Base-by-base conservation (phyloP, 2,797 vertebrate genomes). In the Chelmon rostratus region DNA sequence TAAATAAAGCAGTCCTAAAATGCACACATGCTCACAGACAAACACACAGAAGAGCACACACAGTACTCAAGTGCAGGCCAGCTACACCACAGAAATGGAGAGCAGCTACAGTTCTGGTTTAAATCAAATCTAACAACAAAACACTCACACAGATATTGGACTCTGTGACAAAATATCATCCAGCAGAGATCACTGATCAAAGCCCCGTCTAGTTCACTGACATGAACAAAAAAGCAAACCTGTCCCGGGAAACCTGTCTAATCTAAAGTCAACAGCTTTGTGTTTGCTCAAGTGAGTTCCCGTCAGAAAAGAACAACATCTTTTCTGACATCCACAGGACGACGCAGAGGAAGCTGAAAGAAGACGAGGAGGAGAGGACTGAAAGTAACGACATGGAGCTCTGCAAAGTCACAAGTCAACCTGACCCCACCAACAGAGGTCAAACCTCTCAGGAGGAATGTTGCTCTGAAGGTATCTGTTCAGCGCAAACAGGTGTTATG, bases 221-320 rank as follows among this genome's bases (percentile, higher is more conserved):
- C 67, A 13, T 12, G 66, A 49, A 54, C 33, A 66, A 47, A 35
- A 38, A 31, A 31, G n/a, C 28, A 42, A 42, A 42, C 40, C 3
- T 42, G 40, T 42, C 40, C 23, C 58, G 63, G 35, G 67, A 73
- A 80, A 77, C 23, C 31, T 68, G 53, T 73, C 16, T 44, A 8
- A 85, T 91, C 83, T 76, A 61, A 81, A 81, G 31, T 65, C 73
- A 84, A 84, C 35, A 84, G 61, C 44, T 68, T 46, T 75, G 47
- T 86, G 82, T 81, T 86, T 88, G 57, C 53, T 52, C 76, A 78
- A 71, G 52, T 68, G 65, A 53, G 49, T 38, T 49, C 15, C 21
- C 62, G 57, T 37, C n/a, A 47, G 66, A 61, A 19, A 37, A 38
- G 46, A 46, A 31, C 13, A 1, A 38, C 37, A 59, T 37, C 3